Evolutionary conservation across 92 coral and sea anemone genomes (phyloP).

Genomic region (Palythoa caribaeorum): DNA sequence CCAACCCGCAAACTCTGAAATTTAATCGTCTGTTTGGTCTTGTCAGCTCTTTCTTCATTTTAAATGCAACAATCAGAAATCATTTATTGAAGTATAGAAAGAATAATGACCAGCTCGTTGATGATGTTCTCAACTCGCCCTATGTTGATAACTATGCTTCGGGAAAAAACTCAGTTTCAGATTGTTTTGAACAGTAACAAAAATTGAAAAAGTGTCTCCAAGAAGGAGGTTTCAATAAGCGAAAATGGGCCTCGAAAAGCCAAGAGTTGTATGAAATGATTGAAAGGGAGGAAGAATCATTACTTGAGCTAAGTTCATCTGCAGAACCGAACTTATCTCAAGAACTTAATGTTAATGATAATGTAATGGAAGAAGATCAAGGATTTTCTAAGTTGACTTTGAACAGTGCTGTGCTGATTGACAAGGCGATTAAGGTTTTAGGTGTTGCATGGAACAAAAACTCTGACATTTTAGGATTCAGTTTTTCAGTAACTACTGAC

Average conservation of each 20-base stretch:
- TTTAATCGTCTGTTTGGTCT: too few species aligned
- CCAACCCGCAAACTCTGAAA: constrained; percentile 48
- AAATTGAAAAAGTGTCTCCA: constrained; percentile 19
- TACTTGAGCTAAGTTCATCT: too few species aligned
- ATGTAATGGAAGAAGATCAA: constrained; percentile 39
- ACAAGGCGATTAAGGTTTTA: constrained; percentile 49
- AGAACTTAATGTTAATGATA: not conserved
- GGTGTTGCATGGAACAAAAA: constrained; percentile 58
- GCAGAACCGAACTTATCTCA: not conserved
- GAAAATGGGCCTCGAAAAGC: not conserved
- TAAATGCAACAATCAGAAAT: too few species aligned
- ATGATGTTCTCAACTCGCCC: constrained; percentile 34
- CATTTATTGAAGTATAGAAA: too few species aligned
- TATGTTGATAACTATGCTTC: constrained; percentile 57
- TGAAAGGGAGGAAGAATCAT: not conserved
- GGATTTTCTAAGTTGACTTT: constrained; percentile 36
- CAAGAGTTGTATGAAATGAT: not conserved
- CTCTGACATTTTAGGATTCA: too few species aligned
- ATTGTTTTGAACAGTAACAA: constrained; percentile 35
- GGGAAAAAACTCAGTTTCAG: constrained; percentile 26
- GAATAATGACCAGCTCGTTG: too few species aligned
- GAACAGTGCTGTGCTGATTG: constrained; percentile 32
- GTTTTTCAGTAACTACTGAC: constrained; percentile 39
- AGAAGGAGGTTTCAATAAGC: constrained; percentile 27
- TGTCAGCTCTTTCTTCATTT: too few species aligned